Conservation (phyloP, 2,113 vertebrate genomes). For the Melanerpes aurifrons region DNA sequence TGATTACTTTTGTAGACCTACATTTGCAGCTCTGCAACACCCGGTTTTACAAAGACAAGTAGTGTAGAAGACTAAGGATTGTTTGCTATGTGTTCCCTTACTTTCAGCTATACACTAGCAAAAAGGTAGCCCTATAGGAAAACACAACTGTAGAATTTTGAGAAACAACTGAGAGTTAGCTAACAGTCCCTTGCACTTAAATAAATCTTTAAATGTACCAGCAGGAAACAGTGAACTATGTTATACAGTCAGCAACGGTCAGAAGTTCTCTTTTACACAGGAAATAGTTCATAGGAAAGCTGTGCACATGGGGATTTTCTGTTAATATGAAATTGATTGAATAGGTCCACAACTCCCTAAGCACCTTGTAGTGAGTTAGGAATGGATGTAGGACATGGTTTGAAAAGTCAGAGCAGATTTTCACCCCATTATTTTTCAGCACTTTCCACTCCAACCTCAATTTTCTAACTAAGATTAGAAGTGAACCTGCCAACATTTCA, state of each 20-base stretch:
- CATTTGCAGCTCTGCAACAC: not conserved
- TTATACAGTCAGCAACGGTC: not conserved
- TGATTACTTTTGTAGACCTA: not conserved
- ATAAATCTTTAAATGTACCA: not conserved
- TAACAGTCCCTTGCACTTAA: not conserved
- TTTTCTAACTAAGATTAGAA: slow-evolving; percentile 55
- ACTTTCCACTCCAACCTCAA: slow-evolving; percentile 34
- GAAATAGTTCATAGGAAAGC: slow-evolving; percentile 1
- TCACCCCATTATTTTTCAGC: slow-evolving; percentile 49
- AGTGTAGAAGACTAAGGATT: not conserved
- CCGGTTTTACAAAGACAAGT: not conserved
- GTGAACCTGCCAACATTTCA: slow-evolving; percentile 46
- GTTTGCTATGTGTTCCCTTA: not conserved
- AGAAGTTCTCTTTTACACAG: slow-evolving; percentile 3
- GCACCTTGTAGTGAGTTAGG: not conserved
- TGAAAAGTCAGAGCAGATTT: slow-evolving; percentile 44
- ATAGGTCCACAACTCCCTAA: slow-evolving; percentile 1
- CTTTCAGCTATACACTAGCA: not conserved
- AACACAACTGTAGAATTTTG: not conserved
- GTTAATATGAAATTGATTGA: slow-evolving; percentile 30
- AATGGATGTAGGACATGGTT: slow-evolving; percentile 19
- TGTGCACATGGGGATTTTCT: not conserved
- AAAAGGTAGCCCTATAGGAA: not conserved
- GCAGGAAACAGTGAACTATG: not conserved
- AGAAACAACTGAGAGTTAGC: not conserved